Base-by-base conservation (phyloP, 2,113 vertebrate species). In the Galbula dea region DNA sequence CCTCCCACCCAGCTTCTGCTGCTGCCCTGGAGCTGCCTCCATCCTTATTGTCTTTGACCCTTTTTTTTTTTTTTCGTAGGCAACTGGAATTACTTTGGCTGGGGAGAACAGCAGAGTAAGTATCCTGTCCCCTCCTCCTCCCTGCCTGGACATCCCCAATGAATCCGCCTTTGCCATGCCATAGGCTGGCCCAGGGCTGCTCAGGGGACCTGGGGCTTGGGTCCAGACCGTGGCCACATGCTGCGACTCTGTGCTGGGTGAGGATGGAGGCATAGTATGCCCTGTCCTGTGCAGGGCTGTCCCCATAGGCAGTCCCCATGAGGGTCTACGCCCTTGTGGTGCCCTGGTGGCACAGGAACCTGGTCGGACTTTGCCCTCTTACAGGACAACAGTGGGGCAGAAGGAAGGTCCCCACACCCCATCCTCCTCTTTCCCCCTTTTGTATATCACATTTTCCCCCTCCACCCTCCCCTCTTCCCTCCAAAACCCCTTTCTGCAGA, bases 71-170 rank as follows among this genome's bases (percentile, higher is more conserved):
- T 96, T 82, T 97, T 95, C 97, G 55, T 97, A 99, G 99, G 99
- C 98, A 99, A 99, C 98, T 99, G 99, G 99, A 99, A 98, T 97
- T 99, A 97, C 95, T 98, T 98, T 91, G 98, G 98, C 97, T 99
- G 99, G 99, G 99, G 99, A 94, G 99, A 99, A 69, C 99, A 98
- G 89, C 99, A 99, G 97, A 99, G 99, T 99, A 98, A 99, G 99
- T 99, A 97, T 95, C 76, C 74, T n/a, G 51, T 45, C 29, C 65
- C 27, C 12, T 67, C 37, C 62, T 37, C 19, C 59, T 80, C n/a
- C 34, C 69, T 71, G 69, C 69, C 74, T 79, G 37, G 30, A 1
- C 3, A 21, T 69, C 48, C 59, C 55, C 27, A 61, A 29, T 3
- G 3, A 7, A 15, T 30, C n/a, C 24, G 43, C 41, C 55, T 72